phyloP scores from a whole-genome alignment of 2,797 vertebrate genomes.

The Aphelocoma californica region DNA sequence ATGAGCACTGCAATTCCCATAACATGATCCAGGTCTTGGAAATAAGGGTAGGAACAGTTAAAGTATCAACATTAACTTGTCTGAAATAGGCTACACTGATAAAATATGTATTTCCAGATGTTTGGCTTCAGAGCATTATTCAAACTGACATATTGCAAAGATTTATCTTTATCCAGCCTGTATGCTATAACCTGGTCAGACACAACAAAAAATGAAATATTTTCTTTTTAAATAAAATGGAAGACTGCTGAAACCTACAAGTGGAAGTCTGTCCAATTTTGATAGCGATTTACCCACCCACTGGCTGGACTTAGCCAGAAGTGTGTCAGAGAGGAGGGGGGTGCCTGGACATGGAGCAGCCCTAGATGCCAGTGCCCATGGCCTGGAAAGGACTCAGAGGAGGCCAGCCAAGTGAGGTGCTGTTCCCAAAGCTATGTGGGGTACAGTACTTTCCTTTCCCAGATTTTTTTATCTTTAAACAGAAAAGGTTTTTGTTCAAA shows the following conservation, averaged over 20 bases:
- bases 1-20: slow-evolving; percentile 36
- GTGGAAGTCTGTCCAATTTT: not conserved
- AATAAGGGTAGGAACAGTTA: slow-evolving; percentile 10
- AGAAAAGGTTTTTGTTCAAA: not conserved
- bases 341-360: not conserved
- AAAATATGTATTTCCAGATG: slow-evolving; percentile 66
- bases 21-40: slow-evolving; percentile 63
- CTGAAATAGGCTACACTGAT: slow-evolving; percentile 27
- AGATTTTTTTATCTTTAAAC: not conserved
- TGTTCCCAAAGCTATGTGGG: not conserved
- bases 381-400: not conserved
- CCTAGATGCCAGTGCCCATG: not conserved
- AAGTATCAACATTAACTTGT: slow-evolving; percentile 37
- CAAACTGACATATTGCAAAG: not conserved
- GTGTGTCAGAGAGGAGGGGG: not conserved
- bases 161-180: slow-evolving; percentile 24
- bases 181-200: not conserved
- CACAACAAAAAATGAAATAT: not conserved
- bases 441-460: not conserved
- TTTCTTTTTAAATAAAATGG: not conserved
- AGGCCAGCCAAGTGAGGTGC: not conserved
- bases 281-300: not conserved
- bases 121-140: slow-evolving; percentile 51
- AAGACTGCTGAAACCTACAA: not conserved
- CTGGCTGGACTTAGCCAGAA: not conserved